Evolutionary conservation across 2,888 invertebrate genomes (phyloP), one percentile per base, ranked within the genome.

Genomic region (Heliothis peltigera): DNA sequence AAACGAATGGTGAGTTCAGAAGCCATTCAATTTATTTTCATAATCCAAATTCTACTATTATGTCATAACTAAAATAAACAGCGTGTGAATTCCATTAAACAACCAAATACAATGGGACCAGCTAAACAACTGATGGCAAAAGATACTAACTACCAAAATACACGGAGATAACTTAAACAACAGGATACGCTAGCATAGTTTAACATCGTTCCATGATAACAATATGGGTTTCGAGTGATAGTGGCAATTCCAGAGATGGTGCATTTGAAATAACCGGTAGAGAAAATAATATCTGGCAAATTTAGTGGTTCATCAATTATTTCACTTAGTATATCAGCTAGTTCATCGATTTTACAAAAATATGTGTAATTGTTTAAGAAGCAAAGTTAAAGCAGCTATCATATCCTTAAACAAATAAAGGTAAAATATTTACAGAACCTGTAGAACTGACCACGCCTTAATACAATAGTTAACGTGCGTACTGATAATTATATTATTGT

Each of bases 151-250:
- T 75, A 79, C 64, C 51, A 25, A 70, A 63, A 61, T 63, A 73
- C 46, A 70, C 32, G 28, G 28, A 65, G 53, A 70, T 55, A 66
- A 60, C 46, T 64, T 47, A 59, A 68, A 58, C 39, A 51, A 79
- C 82, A 76, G 80, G 77, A 80, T 80, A 81, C 58, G 71, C 64
- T 69, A 80, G 77, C 82, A 80, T 67, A 81, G 65, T 79, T 80
- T 76, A 76, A 79, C 53, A 74, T 64, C 49, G 47, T 46, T 54
- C 17, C 19, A 10, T 51, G 74, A 78, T 74, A 74, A 77, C 68
- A 68, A 57, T 66, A 77, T 56, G 49, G 46, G 67, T 51, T 43
- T 28, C 56, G 25, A 60, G 48, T 59, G 73, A 77, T 73, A 74
- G 35, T 54, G 43, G n/a, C 10, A 39, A 71, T 51, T 54, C 56